Evolutionary conservation across 2,797 vertebrate genomes (phyloP), one percentile per base, ranked within the genome.

Genomic region (Megaceryle alcyon): DNA sequence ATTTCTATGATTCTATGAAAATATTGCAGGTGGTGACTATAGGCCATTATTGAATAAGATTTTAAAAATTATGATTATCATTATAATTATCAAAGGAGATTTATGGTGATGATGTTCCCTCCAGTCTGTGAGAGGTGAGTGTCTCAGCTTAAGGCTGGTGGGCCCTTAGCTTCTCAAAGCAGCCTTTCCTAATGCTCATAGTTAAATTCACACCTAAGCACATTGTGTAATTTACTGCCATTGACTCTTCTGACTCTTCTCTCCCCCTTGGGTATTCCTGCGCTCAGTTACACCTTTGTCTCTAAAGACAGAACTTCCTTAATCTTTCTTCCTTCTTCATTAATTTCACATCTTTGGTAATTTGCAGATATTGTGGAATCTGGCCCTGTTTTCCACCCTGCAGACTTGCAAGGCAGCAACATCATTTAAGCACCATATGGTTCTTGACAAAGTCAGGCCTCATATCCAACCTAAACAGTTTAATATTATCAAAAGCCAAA

Each of bases 391-490:
- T 93, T 86, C 88, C 57, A 75, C 70, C 81, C 93, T 86, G 83
- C 76, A 91, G 83, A 79, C 91, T 94, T 84, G 72, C 90, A 86
- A 96, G 85, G 88, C 90, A 93, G 43, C 79, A 88, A 68, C 90
- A 94, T 75, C 89, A 7, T 96, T 96, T 96, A 94, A 90, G 91
- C 64, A 95, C 96, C 95, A 97, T 96, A 94, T 98, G 98, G 94
- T 97, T 97, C 97, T 96, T 75, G 26, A 96, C 94, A 97, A 95
- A 97, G 94, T 94, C 92, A 92, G 92, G 90, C 89, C 96, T 94
- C 90, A 83, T 88, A 88, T 97, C 97, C 96, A 98, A 97, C 76
- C 92, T 96, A 97, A 98, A 97, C 92, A 98, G 87, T 94, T 96
- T 91, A 91, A 69, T 85, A 84, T 94, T 94, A 97, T 97, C 95